Base-by-base conservation (phyloP, 2,888 invertebrate genomes). In the Andrena trimmerana region DNA sequence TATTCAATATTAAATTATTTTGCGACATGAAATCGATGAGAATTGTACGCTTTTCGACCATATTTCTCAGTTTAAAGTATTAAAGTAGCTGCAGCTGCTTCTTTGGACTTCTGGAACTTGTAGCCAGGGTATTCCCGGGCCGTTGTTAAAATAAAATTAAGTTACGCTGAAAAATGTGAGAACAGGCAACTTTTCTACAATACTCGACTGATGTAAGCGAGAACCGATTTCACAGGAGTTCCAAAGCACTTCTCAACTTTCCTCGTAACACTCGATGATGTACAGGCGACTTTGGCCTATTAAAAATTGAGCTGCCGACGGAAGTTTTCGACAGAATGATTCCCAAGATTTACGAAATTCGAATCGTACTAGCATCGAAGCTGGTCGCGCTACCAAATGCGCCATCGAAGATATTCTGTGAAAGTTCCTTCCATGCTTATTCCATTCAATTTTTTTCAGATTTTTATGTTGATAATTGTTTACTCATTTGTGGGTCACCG, bases 321-420 rank as follows among this genome's bases (percentile, higher is more conserved):
- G 31, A 73, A 79, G 48, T 79, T 74, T 5, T 33, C 50, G 60
- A 33, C 48, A 57, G 50, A 69, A 65, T 60, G 83, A 86, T 71
- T 86, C 63, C 62, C 72, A 33, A 63, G 79, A 86, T 86, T 86
- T 60, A 65, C 48, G 60, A 67, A 81, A 86, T 86, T 78, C 70
- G 78, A 83, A 76, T 73, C 84, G 50, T 57, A 60, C 83, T 70
- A 78, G 52, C 54, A 20, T 20, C 20, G 48, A 8, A 48, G 33
- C 33, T 54, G 57, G 6, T 8, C 3, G 3, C 7, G 13, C 29
- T n/a, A 20, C 16, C 10, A 36, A 10, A 16, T 31, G 66, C 50
- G 27, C 62, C 13, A 29, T 60, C 31, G 50, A 71, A 54, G 10
- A 5, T 24, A 57, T n/a, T 66, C 57, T 62, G 5, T 29, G 4